These are phyloP conservation scores for Microtus montanus DNA, from an alignment of 2,113 vertebrate species.

Conservation along the genomic window DNA sequence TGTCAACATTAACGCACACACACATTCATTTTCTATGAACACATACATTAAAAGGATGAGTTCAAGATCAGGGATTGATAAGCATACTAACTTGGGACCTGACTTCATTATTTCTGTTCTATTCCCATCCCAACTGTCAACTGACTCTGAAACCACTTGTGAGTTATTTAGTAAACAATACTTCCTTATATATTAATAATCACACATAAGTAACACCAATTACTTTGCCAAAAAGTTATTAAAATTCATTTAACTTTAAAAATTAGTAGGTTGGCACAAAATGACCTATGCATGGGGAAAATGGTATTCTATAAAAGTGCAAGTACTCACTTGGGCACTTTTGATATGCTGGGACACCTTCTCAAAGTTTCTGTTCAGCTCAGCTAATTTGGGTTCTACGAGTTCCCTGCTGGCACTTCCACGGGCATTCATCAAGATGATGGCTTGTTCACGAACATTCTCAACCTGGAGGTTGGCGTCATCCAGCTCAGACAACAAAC, in stretches of 20 bases:
- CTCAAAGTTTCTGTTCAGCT: slow-evolving; percentile 95
- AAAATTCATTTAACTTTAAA: background rate
- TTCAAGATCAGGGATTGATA: background rate
- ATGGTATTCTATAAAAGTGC: background rate
- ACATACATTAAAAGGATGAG: background rate
- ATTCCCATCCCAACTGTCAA: background rate
- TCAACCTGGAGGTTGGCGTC: slow-evolving; percentile 92
- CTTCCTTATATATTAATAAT: background rate
- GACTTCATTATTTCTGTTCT: background rate
- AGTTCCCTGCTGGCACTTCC: slow-evolving; percentile 91
- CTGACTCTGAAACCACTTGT: background rate
- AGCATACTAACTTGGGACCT: background rate
- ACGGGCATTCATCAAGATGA: slow-evolving; percentile 92
- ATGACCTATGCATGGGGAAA: background rate
- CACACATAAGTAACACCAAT: background rate
- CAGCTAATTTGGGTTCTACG: slow-evolving; percentile 94
- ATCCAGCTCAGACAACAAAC: slow-evolving; percentile 91
- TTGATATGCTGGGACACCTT: slow-evolving; percentile 97
- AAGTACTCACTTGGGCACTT: slow-evolving; percentile 89
- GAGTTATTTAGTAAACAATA: background rate
- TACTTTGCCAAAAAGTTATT: background rate
- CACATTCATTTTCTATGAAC: background rate
- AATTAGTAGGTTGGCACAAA: background rate
- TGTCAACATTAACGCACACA: background rate
- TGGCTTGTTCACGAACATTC: slow-evolving; percentile 92